phyloP scores from a whole-genome alignment of 2,888 invertebrate species.

The Odontothrips loti region DNA sequence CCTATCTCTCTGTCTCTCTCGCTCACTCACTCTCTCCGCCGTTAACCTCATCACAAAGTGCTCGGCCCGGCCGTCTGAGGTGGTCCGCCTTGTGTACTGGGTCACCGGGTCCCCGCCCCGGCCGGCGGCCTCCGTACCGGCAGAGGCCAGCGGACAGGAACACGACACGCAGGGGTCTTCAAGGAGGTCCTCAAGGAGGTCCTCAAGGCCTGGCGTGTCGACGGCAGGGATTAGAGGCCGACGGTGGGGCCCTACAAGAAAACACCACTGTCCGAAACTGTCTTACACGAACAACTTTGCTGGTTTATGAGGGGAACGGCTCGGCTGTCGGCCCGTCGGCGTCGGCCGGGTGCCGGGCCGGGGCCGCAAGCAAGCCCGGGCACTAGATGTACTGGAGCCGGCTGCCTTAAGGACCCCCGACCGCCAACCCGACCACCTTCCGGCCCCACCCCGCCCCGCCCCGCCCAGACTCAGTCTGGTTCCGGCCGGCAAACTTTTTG shows the following conservation, averaged over 20 bases:
- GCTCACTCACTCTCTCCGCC: slow-evolving; percentile 9
- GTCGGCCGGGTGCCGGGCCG: no score
- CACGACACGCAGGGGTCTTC: no score
- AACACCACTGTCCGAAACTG: background rate
- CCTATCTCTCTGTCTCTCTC: background rate
- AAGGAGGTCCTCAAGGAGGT: no score
- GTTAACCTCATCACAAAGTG: no score
- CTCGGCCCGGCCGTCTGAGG: no score
- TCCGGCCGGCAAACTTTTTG: background rate
- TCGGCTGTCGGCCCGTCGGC: background rate
- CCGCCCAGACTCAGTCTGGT: background rate
- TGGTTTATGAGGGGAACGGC: background rate
- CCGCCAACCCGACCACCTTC: background rate
- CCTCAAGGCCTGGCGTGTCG: no score
- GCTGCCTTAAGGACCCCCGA: background rate
- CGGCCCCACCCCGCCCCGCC: background rate
- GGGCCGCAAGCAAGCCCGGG: no score
- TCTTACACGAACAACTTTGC: slow-evolving; percentile 17
- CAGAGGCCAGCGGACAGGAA: no score
- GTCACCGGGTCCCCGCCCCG: no score
- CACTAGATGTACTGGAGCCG: background rate
- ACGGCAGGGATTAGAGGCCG: background rate
- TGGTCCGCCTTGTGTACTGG: no score
- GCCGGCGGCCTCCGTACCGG: no score
- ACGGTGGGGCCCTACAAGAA: background rate